Conservation (phyloP, 2,113 vertebrate species). For the Crotalus tigris region DNA sequence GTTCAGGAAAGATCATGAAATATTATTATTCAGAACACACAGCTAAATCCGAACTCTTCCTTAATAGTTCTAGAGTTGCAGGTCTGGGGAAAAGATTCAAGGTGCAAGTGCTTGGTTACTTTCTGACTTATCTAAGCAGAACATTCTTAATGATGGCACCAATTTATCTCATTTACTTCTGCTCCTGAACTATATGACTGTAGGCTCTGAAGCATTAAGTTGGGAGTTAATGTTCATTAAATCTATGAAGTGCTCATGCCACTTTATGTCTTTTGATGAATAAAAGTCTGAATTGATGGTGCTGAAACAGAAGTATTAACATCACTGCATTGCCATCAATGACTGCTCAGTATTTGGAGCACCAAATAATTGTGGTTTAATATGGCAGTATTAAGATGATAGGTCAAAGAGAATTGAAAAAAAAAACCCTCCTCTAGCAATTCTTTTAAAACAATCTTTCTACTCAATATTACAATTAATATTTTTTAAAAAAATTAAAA, state of each 20-base stretch:
- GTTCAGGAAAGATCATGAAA: rapidly evolving
- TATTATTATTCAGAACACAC: background rate
- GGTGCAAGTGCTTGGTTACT: slow-evolving; percentile 8
- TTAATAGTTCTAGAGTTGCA: rapidly evolving
- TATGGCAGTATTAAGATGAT: background rate
- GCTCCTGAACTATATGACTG: background rate
- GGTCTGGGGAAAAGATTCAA: background rate
- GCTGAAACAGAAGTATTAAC: background rate
- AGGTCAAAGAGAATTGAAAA: background rate
- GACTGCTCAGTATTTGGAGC: background rate
- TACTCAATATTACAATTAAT: background rate
- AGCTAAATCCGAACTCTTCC: background rate
- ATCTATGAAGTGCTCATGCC: slow-evolving; percentile 25
- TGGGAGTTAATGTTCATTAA: slow-evolving; percentile 37
- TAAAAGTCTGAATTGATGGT: background rate
- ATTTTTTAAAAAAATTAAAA: background rate
- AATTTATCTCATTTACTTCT: slow-evolving; percentile 4
- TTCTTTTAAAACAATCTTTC: background rate
- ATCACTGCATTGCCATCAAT: background rate
- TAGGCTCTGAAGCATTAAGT: background rate
- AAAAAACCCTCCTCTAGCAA: background rate
- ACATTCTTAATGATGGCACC: background rate
- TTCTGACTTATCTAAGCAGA: background rate
- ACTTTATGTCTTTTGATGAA: background rate
- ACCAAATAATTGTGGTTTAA: background rate